Conservation (phyloP, 2,797 vertebrate species). For the Nyctalus aviator region DNA sequence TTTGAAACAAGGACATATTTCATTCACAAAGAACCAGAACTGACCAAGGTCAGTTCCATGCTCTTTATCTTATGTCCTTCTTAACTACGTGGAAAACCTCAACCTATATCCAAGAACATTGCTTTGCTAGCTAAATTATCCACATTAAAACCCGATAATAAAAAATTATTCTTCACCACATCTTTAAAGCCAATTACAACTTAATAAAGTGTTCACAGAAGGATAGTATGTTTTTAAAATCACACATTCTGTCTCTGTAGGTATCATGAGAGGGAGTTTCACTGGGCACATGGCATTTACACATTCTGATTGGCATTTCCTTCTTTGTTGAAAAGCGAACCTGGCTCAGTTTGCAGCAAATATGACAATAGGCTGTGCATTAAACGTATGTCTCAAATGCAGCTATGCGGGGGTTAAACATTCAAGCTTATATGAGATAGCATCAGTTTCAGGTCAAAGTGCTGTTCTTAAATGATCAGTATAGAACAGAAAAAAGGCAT, state of each 20-base stretch:
- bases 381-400: conserved; percentile 85
- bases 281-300: conserved; percentile 65
- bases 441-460: conserved; percentile 89
- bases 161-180: conserved; percentile 30
- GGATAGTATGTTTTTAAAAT: conserved; percentile 76
- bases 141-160: conserved; percentile 17
- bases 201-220: conserved; percentile 70
- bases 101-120: conserved; percentile 45
- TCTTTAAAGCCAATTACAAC: conserved; percentile 74
- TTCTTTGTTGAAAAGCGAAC: conserved; percentile 77
- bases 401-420: conserved; percentile 85
- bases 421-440: conserved; percentile 87
- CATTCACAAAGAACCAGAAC: neutral
- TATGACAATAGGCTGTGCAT: conserved; percentile 84
- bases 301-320: conserved; percentile 85
- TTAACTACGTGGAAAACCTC: conserved; percentile 28
- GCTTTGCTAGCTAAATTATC: conserved; percentile 65
- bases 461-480: conserved; percentile 89
- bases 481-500: conserved; percentile 86
- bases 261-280: conserved; percentile 80
- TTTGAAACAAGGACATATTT: conserved; percentile 45
- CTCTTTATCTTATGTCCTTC: neutral
- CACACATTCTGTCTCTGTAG: conserved; percentile 59
- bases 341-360: conserved; percentile 86
- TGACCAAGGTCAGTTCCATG: neutral